Evolutionary conservation across 2,797 vertebrate genomes (phyloP), one percentile per base, ranked within the genome.

Genomic region (Catharus ustulatus): DNA sequence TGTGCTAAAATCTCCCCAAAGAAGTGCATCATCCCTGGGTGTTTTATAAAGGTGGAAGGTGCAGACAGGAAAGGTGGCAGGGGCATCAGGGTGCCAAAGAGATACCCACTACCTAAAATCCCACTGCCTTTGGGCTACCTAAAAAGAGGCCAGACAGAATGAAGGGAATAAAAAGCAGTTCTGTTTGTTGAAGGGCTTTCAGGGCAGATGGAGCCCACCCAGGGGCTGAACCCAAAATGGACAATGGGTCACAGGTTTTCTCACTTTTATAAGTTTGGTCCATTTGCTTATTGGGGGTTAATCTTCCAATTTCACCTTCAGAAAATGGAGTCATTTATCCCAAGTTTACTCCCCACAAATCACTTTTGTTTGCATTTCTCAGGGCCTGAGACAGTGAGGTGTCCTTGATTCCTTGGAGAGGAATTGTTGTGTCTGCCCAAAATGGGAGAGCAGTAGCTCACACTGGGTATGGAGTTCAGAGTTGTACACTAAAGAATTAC

Each of bases 231-330:
- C 14, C 11, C 27, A 11, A 55, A 55, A 32, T 1, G 1, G 14
- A 51, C 1, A 0, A 10, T 0, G 1, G 17, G 14, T 32, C n/a
- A 32, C 0, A 0, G 8, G 6, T 32, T 54, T 52, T 11, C 40
- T 46, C 4, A 26, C 1, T 55, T 29, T 23, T 13, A 9, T 26
- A 26, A 38, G 18, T 46, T 40, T 27, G 7, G 23, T 11, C 5
- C 6, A 22, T n/a, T 67, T 48, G 3, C 13, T 46, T 32, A 11
- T 9, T 16, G 51, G n/a, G 29, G 15, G 1, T 48, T n/a, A 9
- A 57, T 22, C 1, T 46, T 38, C 8, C 1, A 11, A 57, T n/a
- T 58, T 7, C 2, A 48, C 6, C 29, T 40, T 22, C 43, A 66
- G 11, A 5, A 27, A 67, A n/a, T 38, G 11, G 17, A 38, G 9